A percentile compares a stretch with the other conserved stretches of the same genome.
Conservation (phyloP, 2,113 vertebrate species). For the Campylomormyrus numenius region DNA sequence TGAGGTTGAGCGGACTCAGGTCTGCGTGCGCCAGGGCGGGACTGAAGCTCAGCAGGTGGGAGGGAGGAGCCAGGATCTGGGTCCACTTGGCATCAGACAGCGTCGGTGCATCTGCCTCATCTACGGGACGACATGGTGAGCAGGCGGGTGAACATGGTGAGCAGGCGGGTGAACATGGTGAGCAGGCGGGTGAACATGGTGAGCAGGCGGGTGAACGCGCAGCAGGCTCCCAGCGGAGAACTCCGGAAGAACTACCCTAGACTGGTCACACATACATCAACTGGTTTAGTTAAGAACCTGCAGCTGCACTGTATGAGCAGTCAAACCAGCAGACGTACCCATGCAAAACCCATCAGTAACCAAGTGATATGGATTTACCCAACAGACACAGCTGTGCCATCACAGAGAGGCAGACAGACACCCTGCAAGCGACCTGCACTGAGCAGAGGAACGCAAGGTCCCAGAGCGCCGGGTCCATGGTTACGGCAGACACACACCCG, state of each 20-base stretch:
- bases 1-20: constrained; percentile 68
- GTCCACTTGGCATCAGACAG: constrained; percentile 87
- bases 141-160: background rate
- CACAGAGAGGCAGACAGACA: background rate
- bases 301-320: background rate
- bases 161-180: background rate
- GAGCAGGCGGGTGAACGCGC: background rate
- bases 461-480: background rate
- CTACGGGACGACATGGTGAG: constrained; percentile 51
- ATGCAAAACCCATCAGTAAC: background rate
- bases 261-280: background rate
- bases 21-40: constrained; percentile 63
- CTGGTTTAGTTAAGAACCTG: background rate
- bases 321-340: background rate
- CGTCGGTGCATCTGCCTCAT: constrained; percentile 78
- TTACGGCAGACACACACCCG: background rate
- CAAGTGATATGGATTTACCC: background rate
- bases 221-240: background rate
- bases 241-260: background rate
- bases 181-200: background rate
- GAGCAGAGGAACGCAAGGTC: background rate
- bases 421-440: background rate
- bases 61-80: constrained; percentile 81
- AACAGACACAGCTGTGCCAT: background rate
- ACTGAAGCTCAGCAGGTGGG: constrained; percentile 71